Evolutionary conservation across 2,113 vertebrate species (phyloP).

Genomic region (Pollimyrus isidori): DNA sequence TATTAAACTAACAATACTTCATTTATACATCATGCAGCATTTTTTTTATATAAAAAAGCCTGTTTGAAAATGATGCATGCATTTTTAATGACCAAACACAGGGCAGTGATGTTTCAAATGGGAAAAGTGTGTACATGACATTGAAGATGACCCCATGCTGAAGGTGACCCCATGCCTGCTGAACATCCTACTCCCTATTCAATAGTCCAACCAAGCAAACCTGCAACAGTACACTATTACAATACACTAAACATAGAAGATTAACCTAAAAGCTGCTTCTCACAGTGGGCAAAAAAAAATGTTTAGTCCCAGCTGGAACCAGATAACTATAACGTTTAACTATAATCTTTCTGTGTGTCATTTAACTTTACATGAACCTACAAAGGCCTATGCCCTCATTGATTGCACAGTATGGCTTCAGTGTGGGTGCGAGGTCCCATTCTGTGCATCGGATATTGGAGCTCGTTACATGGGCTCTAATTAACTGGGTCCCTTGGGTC

Average conservation of each 20-base stretch:
- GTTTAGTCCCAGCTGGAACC: background rate
- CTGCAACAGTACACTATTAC: background rate
- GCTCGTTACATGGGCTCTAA: background rate
- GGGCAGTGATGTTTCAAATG: background rate
- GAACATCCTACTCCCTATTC: background rate
- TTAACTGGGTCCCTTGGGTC: background rate
- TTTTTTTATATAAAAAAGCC: background rate
- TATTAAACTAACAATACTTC: background rate
- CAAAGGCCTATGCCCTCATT: background rate
- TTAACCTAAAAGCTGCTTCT: background rate
- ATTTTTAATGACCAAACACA: background rate
- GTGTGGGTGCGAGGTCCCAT: background rate
- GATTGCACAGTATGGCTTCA: background rate
- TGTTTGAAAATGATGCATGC: background rate
- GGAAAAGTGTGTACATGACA: background rate
- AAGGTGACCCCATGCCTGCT: background rate
- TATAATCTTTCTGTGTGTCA: background rate
- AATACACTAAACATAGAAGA: background rate
- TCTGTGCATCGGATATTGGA: background rate
- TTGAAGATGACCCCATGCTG: background rate
- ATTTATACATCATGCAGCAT: background rate
- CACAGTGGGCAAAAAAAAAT: background rate
- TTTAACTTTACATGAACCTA: background rate
- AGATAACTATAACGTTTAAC: background rate
- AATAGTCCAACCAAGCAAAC: background rate